phyloP scores from a whole-genome alignment of 2,888 invertebrate species.

The Panzeria rudis region DNA sequence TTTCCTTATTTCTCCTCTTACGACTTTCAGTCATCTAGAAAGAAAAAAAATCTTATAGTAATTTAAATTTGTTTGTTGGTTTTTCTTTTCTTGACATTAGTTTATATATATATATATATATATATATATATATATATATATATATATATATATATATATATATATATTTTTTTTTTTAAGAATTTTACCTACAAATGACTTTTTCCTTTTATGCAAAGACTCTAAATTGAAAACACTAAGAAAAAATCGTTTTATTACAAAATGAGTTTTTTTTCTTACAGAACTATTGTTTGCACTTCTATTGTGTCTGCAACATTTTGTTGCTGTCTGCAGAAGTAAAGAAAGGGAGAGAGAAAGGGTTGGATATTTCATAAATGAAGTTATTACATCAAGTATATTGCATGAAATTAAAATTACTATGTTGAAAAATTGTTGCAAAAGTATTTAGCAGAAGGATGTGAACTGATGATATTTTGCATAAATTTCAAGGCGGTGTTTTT shows the following conservation, averaged over 20 bases:
- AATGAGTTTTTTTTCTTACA: neutral
- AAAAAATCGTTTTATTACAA: constrained; percentile 47
- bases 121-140: no score
- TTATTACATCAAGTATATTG: constrained; percentile 70
- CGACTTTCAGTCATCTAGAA: constrained; percentile 35
- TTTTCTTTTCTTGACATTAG: constrained; percentile 29
- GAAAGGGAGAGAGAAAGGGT: constrained; percentile 12
- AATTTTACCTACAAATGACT: constrained; percentile 68
- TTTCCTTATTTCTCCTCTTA: constrained; percentile 31
- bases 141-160: no score
- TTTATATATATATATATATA: no score
- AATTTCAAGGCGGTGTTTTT: constrained; percentile 42
- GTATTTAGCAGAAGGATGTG: constrained; percentile 17
- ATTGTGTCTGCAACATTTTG: constrained; percentile 63
- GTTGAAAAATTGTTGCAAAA: constrained; percentile 28
- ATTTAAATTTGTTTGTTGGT: constrained; percentile 59
- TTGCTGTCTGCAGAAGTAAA: constrained; percentile 37
- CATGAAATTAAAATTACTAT: constrained; percentile 70
- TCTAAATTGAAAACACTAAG: constrained; percentile 58
- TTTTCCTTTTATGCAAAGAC: constrained; percentile 56
- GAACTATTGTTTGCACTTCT: constrained; percentile 45
- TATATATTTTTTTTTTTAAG: neutral
- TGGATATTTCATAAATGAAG: constrained; percentile 70
- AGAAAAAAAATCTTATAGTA: constrained; percentile 39
- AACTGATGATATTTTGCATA: constrained; percentile 47